Evolutionary conservation across 2,888 invertebrate genomes (phyloP).

Genomic region (Mesorhabditis spiculigera): DNA sequence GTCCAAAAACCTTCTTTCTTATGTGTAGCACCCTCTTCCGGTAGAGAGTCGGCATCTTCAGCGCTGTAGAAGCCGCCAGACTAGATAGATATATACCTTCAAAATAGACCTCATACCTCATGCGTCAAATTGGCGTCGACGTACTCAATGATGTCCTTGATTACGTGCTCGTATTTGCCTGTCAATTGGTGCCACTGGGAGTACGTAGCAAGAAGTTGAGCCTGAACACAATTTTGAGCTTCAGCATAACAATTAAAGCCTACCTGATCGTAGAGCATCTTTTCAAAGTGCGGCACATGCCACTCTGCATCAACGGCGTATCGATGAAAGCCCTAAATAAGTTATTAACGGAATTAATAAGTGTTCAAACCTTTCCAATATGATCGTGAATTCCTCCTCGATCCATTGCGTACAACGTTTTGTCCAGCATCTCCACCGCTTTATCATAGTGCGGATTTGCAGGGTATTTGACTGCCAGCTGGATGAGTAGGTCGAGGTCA

Average conservation of each 20-base stretch:
- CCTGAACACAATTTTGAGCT: background rate
- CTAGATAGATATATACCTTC: constrained; percentile 23
- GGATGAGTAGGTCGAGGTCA: constrained; percentile 79
- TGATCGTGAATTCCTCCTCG: constrained; percentile 93
- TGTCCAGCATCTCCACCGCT: constrained; percentile 70
- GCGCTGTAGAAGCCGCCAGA: constrained; percentile 87
- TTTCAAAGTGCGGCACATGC: constrained; percentile 97
- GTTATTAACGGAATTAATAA: constrained; percentile 7
- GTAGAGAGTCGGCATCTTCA: constrained; percentile 90
- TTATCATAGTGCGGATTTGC: background rate
- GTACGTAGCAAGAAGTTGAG: constrained; percentile 71
- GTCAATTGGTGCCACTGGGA: constrained; percentile 64
- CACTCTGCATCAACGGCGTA: constrained; percentile 87
- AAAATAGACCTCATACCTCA: constrained; percentile 62
- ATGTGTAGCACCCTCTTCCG: constrained; percentile 69
- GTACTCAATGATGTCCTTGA: constrained; percentile 79
- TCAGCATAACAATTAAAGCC: background rate
- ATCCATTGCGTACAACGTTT: constrained; percentile 78
- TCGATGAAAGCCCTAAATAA: constrained; percentile 68
- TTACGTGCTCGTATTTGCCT: constrained; percentile 72
- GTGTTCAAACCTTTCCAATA: constrained; percentile 62
- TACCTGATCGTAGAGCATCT: constrained; percentile 90
- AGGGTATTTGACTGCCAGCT: background rate
- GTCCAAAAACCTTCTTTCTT: constrained; percentile 46
- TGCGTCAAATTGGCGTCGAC: constrained; percentile 80